phyloP scores from a whole-genome alignment of 2,113 vertebrate species.

The Capreolus pygargus region DNA sequence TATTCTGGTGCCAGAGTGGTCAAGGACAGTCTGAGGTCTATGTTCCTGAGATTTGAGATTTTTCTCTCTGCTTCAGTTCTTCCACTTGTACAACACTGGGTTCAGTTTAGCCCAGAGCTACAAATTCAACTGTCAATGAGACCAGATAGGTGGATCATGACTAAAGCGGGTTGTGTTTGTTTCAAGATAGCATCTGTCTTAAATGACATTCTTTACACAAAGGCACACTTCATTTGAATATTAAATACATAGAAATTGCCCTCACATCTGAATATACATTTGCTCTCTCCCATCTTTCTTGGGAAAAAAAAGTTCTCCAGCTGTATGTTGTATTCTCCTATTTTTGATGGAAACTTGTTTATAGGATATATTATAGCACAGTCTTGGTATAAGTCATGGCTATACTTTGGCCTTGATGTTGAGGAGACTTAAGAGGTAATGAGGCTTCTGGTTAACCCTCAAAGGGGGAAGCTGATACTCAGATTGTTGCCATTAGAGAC shows the following conservation, averaged over 20 bases:
- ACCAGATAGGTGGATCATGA: neutral
- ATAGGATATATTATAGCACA: no score
- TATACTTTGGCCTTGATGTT: neutral
- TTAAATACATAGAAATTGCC: neutral
- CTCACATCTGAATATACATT: neutral
- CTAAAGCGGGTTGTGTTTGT: no score
- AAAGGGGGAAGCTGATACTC: neutral
- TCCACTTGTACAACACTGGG: neutral
- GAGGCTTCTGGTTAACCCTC: neutral
- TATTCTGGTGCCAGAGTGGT: neutral
- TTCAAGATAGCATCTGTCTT: neutral
- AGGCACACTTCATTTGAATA: neutral
- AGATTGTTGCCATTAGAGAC: neutral
- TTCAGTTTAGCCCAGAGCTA: neutral
- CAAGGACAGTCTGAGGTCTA: neutral
- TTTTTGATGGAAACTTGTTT: neutral
- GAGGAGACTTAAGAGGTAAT: neutral
- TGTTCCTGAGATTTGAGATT: neutral
- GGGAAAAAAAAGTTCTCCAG: neutral
- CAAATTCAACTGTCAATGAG: neutral
- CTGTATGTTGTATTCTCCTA: neutral
- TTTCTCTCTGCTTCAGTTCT: neutral
- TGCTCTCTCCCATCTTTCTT: neutral
- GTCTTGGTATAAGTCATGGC: neutral
- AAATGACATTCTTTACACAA: neutral